Base-by-base conservation (phyloP, 2,113 vertebrate genomes). In the Carassius gibelio region DNA sequence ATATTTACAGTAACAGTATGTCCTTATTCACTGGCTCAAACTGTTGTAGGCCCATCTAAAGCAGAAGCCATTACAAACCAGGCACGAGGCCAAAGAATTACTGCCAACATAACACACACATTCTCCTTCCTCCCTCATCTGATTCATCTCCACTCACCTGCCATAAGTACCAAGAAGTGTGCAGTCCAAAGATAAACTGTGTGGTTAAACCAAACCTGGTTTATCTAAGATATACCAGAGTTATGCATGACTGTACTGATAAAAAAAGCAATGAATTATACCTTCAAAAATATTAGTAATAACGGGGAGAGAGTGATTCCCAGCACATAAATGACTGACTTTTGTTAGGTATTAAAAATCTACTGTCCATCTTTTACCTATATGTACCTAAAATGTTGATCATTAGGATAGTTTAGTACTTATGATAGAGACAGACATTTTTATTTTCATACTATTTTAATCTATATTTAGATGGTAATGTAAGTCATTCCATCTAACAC, bases 1-100 rank as follows among this genome's bases (percentile, higher is more conserved):
- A 79, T 79, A 79, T 62, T 79, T 61, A 62, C 78, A 66, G 42
- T 81, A 66, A 81, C 42, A 48, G 38, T 26, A 30, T 50, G 78
- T 48, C 78, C 61, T 66, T 38, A 81, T 81, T 81, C 59, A 61
- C 76, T n/a, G 17, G 36, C 57, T 42, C 75, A 57, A 77, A 34
- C 10, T 79, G 55, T 34, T 61, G 57, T 13, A 8, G 10, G 45
- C 57, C 78, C n/a, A 30, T 81, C 26, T 81, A 81, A 45, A 26
- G 38, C 10, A 81, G 6, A 14, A 64, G 38, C 8, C 38, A 42
- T 81, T 81, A 48, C 38, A 81, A 81, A 81, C 59, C 23, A 81
- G 78, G 78, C 78, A 64, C 9, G 1, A 66, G 2, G 38, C 61
- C 78, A 81, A 62, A 7, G 38, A 30, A 50, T 81, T 34, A 50